Evolutionary conservation across 2,888 invertebrate species (phyloP).

Genomic region (Ecliptopera silaceata): DNA sequence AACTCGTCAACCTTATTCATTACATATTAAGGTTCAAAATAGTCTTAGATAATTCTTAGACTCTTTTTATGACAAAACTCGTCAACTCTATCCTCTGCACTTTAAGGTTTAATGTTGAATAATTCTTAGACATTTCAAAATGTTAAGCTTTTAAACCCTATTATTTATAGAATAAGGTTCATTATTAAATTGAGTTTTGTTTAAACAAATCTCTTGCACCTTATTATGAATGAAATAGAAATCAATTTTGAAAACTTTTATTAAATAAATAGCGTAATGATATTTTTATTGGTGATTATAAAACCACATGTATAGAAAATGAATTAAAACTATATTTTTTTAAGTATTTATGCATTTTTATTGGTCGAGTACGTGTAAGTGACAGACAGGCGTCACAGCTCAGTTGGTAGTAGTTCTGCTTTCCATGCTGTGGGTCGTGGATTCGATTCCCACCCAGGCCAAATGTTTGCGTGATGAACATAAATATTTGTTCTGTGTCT

Average conservation of each 20-base stretch:
- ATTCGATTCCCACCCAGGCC: too few species aligned
- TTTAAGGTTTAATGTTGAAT: too few species aligned
- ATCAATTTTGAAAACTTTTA: slow-evolving; percentile 19
- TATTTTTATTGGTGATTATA: slow-evolving; percentile 50
- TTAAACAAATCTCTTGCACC: slow-evolving; percentile 12
- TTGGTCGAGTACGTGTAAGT: background rate
- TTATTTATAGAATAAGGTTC: background rate
- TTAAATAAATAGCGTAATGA: slow-evolving; percentile 33
- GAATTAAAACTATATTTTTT: slow-evolving; percentile 22
- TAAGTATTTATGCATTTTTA: background rate
- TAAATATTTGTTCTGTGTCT: too few species aligned
- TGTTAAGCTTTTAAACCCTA: too few species aligned
- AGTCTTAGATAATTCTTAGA: too few species aligned
- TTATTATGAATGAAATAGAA: slow-evolving; percentile 11
- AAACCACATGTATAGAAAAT: slow-evolving; percentile 14
- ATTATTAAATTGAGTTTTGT: slow-evolving; percentile 1
- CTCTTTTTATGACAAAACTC: too few species aligned
- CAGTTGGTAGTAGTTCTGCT: too few species aligned
- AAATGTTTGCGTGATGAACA: too few species aligned
- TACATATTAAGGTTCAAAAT: too few species aligned
- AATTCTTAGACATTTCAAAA: too few species aligned
- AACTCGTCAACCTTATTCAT: background rate
- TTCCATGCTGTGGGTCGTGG: too few species aligned
- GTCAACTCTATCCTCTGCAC: too few species aligned
- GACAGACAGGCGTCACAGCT: background rate